Evolutionary conservation across 2,113 vertebrate genomes (phyloP).

Genomic region (Oreocharis arfaki): DNA sequence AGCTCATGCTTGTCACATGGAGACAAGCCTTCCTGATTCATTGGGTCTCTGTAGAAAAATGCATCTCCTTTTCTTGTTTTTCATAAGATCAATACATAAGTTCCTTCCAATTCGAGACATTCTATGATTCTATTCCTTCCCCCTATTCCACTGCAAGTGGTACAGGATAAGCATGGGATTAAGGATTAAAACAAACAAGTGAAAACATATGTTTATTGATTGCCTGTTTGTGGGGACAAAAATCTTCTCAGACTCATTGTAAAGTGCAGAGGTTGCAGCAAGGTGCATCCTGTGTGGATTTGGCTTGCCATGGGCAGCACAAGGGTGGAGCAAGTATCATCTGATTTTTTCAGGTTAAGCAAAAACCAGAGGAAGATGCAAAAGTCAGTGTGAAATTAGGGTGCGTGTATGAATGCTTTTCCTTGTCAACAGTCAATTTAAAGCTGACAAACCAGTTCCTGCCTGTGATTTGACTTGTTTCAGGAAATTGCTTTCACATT

Average conservation of each 20-base stretch:
- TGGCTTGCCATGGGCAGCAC: not conserved
- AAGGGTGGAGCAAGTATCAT: not conserved
- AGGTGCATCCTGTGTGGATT: not conserved
- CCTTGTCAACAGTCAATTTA: not conserved
- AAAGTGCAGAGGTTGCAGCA: not conserved
- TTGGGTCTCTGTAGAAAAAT: not conserved
- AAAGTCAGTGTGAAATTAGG: not conserved
- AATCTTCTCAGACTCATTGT: not conserved
- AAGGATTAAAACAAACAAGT: not conserved
- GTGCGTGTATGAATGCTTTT: fast-evolving
- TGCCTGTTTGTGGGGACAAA: not conserved
- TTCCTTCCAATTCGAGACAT: not conserved
- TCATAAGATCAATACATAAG: not conserved
- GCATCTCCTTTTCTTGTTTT: not conserved
- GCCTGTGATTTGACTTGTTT: not conserved
- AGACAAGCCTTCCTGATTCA: not conserved
- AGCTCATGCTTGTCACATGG: not conserved
- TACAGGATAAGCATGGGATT: not conserved
- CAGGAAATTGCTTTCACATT: not conserved
- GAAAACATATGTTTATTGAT: not conserved
- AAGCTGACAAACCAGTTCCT: not conserved
- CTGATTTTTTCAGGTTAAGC: not conserved
- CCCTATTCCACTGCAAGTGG: not conserved
- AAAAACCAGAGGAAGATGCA: not conserved
- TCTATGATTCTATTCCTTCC: not conserved